Base-by-base conservation (phyloP, 2,797 vertebrate species). In the Manis javanica region DNA sequence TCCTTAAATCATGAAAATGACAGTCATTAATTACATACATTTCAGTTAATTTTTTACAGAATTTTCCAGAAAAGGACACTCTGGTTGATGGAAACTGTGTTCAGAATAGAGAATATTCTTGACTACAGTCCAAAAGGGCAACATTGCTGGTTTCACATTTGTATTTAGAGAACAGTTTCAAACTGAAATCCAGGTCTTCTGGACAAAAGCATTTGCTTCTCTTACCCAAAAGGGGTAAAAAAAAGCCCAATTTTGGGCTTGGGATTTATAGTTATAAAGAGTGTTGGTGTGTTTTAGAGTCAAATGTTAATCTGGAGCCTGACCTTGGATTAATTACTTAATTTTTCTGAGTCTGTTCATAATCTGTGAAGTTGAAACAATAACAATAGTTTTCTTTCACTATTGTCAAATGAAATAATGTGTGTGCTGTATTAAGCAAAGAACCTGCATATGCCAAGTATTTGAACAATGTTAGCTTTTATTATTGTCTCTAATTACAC, bases 341-440 rank as follows among this genome's bases (percentile, higher is more conserved):
- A n/a, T 79, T 93, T 79, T 34, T 82, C 49, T 77, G 26, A 85
- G 23, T 82, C 42, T 87, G 55, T 90, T 92, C 53, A 72, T 94
- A 55, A 57, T 75, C 59, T 81, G 21, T 87, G 71, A 96, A 81
- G 71, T 31, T 63, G 24, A 90, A 83, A 39, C 34, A 83, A 3
- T 49, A 61, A 53, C 39, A 79, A 63, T 57, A 23, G 1, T 83
- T 91, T 86, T 79, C 4, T 29, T 57, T 68, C 86, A 82, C 9
- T 59, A 31, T 74, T 83, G 15, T 89, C 31, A 71, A 94, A 71
- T 91, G 66, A 89, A 18, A 83, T 72, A 46, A 29, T 51, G 13
- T 77, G 18, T 75, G 39, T 93, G 29, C 26, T 89, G 11, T 89
- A 79, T 51, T 89, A 88, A 63, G 49, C 10, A 64, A 57, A 51